Evolutionary conservation across 2,113 vertebrate genomes (phyloP).

Genomic region (Gnathonemus longibarbis): DNA sequence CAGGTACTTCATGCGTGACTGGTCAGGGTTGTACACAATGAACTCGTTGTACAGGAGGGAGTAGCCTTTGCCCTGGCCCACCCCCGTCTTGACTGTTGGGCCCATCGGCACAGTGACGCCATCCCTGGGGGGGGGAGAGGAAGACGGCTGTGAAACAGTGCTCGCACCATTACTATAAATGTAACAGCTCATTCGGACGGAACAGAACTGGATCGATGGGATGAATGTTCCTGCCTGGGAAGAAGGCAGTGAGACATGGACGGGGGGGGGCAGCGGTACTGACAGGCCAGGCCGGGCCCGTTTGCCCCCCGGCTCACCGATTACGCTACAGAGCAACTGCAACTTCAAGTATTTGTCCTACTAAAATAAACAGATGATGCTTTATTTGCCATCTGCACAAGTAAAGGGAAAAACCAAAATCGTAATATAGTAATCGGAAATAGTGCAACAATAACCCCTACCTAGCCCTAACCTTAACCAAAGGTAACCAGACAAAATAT

Average conservation of each 20-base stretch:
- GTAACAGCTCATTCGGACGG: neutral
- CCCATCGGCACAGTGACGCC: slow-evolving; percentile 70
- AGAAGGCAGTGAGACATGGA: neutral
- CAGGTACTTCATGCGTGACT: slow-evolving; percentile 76
- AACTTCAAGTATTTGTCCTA: neutral
- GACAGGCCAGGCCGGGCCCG: neutral
- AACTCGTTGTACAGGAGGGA: slow-evolving; percentile 85
- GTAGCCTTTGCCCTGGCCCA: slow-evolving; percentile 54
- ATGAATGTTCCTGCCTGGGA: neutral
- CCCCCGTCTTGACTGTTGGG: slow-evolving; percentile 54
- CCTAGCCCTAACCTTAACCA: neutral
- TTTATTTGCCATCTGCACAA: neutral
- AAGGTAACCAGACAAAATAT: too few species aligned
- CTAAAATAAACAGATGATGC: neutral
- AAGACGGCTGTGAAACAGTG: neutral
- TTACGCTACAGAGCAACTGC: neutral
- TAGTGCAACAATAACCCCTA: neutral
- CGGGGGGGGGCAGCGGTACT: neutral
- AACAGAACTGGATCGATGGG: neutral
- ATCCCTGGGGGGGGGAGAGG: slow-evolving; percentile 48
- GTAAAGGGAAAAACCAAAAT: too few species aligned
- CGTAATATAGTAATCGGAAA: too few species aligned
- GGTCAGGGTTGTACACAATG: slow-evolving; percentile 71
- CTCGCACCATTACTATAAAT: neutral
- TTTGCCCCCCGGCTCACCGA: neutral